A percentile compares a stretch with the other conserved stretches of the same genome.
Evolutionary conservation across 2,113 vertebrate genomes (phyloP).

Genomic region (Phyllostomus hastatus): DNA sequence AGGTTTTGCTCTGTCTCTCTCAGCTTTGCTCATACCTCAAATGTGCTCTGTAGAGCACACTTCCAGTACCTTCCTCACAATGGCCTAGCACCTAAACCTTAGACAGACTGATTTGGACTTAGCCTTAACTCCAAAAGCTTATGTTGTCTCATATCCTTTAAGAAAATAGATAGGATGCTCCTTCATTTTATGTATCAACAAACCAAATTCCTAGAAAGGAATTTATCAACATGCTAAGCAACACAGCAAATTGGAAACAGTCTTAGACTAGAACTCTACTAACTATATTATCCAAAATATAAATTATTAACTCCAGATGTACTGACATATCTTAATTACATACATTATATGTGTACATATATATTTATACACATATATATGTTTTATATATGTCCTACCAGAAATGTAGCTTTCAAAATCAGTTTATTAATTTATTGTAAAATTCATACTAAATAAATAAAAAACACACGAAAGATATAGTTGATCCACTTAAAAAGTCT

Average conservation of each 20-base stretch:
- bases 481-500: neutral
- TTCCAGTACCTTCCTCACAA: neutral
- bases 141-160: neutral
- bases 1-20: conserved; percentile 10
- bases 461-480: neutral
- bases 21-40: neutral
- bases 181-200: neutral
- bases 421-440: neutral
- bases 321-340: neutral
- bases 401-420: neutral
- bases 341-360: neutral
- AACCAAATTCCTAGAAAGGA: neutral
- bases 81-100: neutral
- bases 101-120: neutral
- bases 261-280: neutral
- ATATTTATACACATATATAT: neutral
- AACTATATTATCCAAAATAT: neutral
- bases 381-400: neutral
- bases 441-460: conserved; percentile 11
- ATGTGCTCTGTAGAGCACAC: neutral
- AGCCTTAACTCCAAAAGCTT: neutral
- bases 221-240: neutral
- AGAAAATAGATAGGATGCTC: neutral
- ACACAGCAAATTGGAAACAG: neutral
- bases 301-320: neutral